These are phyloP conservation scores for Stichopus horrens DNA, from an alignment of 53 echinoderm and acorn worm genomes.

Conservation along the genomic window DNA sequence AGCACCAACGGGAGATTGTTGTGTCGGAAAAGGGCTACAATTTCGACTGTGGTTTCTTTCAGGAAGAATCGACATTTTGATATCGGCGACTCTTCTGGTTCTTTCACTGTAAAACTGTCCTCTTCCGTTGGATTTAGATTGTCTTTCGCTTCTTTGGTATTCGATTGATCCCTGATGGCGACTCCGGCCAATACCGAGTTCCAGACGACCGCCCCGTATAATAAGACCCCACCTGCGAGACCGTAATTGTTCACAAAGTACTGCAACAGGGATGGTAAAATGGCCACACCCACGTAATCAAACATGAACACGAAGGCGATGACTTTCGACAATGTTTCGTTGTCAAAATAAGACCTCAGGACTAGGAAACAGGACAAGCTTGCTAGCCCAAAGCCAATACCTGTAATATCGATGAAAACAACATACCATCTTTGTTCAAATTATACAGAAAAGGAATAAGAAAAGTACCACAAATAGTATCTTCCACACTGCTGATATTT, in stretches of 20 bases:
- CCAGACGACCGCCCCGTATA: neutral
- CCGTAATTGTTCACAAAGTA: neutral
- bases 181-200: neutral
- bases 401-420: neutral
- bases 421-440: too few species aligned
- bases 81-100: too few species aligned
- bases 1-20: neutral
- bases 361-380: neutral
- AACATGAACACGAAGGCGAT: neutral
- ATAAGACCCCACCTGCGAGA: neutral
- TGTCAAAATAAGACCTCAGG: neutral
- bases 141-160: neutral
- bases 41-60: neutral
- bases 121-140: neutral
- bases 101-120: neutral
- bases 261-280: neutral
- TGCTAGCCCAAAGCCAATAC: neutral
- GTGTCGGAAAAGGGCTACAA: neutral
- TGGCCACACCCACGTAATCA: constrained; percentile 1
- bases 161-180: neutral
- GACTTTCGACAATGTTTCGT: neutral
- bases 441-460: neutral
- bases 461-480: too few species aligned
- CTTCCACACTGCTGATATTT: too few species aligned
- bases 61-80: neutral